A percentile compares a stretch with the other conserved stretches of the same genome.
phyloP scores from a whole-genome alignment of 2,113 vertebrate genomes.

The Rhinoderma darwinii region DNA sequence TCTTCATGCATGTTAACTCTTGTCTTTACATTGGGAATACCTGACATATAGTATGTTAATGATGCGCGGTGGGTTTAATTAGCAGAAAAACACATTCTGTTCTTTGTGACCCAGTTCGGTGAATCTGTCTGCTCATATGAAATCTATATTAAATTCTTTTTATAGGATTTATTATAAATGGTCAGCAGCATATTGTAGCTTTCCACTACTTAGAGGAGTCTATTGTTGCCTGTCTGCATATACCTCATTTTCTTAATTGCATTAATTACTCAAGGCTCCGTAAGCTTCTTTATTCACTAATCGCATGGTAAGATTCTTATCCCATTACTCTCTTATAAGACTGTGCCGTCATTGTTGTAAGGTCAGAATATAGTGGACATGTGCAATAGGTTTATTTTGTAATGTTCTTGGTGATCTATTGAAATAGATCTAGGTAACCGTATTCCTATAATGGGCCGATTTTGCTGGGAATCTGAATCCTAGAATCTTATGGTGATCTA shows the following conservation, averaged over 20 bases:
- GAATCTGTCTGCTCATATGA: conserved; percentile 1
- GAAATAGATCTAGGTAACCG: neutral
- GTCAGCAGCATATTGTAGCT: neutral
- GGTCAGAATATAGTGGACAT: neutral
- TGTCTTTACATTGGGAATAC: neutral
- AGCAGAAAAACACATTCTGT: conserved; percentile 17
- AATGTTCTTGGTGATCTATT: neutral
- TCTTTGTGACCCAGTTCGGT: neutral
- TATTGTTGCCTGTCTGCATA: neutral
- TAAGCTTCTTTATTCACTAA: conserved; percentile 53
- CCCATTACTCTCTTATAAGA: conserved; percentile 3
- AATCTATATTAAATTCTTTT: neutral
- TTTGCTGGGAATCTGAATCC: no score
- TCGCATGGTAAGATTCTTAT: conserved; percentile 44
- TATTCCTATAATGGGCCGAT: no score
- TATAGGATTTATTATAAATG: neutral
- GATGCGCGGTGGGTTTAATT: neutral
- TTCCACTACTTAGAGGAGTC: neutral
- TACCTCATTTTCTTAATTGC: conserved; percentile 42
- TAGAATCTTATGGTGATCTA: no score
- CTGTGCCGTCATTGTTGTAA: neutral
- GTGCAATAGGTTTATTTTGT: neutral
- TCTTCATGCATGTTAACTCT: neutral
- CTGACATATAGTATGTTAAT: neutral
- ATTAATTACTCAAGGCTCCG: conserved; percentile 46